Evolutionary conservation across 2,888 invertebrate species (phyloP).

Genomic region (Dolichopus griseipennis): DNA sequence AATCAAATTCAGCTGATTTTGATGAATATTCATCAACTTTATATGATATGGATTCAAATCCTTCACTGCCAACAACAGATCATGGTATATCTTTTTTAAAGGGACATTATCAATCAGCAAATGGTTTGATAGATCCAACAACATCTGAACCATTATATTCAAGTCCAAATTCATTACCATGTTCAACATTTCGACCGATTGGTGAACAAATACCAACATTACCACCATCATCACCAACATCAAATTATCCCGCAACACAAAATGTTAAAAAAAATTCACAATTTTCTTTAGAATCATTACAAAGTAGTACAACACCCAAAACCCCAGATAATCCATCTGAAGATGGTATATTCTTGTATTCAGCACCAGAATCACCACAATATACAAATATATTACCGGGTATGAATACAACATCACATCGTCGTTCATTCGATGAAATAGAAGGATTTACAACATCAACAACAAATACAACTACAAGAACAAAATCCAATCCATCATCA

Average conservation of each 20-base stretch:
- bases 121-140: conserved; percentile 11
- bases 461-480: conserved; percentile 25
- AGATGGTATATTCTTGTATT: conserved; percentile 39
- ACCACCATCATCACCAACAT: not conserved
- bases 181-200: conserved; percentile 35
- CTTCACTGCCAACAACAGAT: conserved; percentile 11
- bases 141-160: conserved; percentile 38
- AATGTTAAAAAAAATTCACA: conserved; percentile 38
- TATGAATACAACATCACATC: conserved; percentile 32
- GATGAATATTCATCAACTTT: conserved; percentile 17
- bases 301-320: conserved; percentile 38
- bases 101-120: not conserved
- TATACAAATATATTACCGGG: conserved; percentile 30
- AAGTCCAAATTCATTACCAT: conserved; percentile 23
- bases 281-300: conserved; percentile 40
- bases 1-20: conserved; percentile 26
- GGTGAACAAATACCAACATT: conserved; percentile 26
- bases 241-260: conserved; percentile 34
- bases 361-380: conserved; percentile 38
- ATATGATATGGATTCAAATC: not conserved
- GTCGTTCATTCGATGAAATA: conserved; percentile 18
- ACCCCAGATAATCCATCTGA: conserved; percentile 39
- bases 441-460: conserved; percentile 19
- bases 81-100: not conserved
- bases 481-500: not conserved